Evolutionary conservation across 1,140 invertebrate genomes (phyloP), one percentile per base, ranked within the genome.

Genomic region (Idris sp.): DNA sequence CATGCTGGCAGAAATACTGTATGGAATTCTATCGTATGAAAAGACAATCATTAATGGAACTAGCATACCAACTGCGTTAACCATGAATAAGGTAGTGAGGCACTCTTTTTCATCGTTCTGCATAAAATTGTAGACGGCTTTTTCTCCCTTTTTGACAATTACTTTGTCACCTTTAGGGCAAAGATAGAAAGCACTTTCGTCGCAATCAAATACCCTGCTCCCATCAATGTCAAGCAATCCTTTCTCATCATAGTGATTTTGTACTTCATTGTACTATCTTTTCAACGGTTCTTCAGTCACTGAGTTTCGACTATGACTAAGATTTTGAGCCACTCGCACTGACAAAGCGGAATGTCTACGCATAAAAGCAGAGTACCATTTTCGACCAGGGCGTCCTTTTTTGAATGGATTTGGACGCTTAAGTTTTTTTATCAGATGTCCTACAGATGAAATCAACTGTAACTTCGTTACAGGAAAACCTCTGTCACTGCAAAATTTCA

Each of bases 101-200:
- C 48, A 71, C 26, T 46, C 59, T 36, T 64, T 64, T 0, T 64
- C 59, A 31, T 62, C 53, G 26, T 48, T 59, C 31, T 25, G 16
- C 1, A 40, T 43, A 43, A 48, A 40, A 4, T 64, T 85, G 78
- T 41, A 83, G 51, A 35, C 58, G 54, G 65, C 77, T 79, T 48
- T 72, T 31, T 22, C 77, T 62, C 68, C 59, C 65, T 78, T 84
- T 76, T 48, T 64, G 19, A 75, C 77, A 16, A 86, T 36, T 11
- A 84, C 81, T 46, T 74, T 71, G 11, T 78, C 61, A 9, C 48
- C 76, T 44, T 35, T 36, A 9, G 48, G 38, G 18, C 7, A 9
- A 14, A 31, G 5, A 15, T 74, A 83, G 64, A 86, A 85, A 6
- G 75, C 82, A 8, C 51, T 77, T 53, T 86, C 85, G 69, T 88